Evolutionary conservation across 2,113 vertebrate genomes (phyloP).

Genomic region (Sakesphorus luctuosus): DNA sequence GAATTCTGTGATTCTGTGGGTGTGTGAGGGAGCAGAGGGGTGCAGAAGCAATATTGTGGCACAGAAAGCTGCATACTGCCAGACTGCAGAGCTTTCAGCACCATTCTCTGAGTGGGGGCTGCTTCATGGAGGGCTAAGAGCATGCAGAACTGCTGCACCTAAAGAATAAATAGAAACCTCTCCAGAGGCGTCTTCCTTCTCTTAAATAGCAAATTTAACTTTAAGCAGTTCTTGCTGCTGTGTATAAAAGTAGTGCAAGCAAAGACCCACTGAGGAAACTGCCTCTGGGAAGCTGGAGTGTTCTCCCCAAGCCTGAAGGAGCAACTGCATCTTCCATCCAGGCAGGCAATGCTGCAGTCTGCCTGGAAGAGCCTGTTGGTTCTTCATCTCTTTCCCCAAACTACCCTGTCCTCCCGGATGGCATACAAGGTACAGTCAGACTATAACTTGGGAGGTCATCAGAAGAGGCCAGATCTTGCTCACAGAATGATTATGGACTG

Average conservation of each 20-base stretch:
- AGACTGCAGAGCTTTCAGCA: neutral
- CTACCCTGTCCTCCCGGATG: neutral
- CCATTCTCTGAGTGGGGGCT: fast-evolving
- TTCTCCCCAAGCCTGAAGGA: neutral
- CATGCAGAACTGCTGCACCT: neutral
- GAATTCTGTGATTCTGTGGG: neutral
- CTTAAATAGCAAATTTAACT: neutral
- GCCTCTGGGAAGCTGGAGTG: neutral
- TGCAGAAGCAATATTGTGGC: neutral
- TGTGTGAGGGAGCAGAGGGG: fast-evolving
- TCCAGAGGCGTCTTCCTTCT: neutral
- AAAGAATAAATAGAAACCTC: neutral
- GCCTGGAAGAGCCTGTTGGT: neutral
- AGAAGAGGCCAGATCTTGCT: neutral
- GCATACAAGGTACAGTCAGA: neutral
- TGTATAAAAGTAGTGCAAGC: neutral
- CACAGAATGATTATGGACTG: neutral
- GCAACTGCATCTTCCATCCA: neutral
- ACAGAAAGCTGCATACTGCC: neutral
- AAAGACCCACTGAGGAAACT: neutral
- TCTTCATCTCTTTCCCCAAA: neutral
- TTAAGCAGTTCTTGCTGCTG: neutral
- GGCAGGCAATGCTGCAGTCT: neutral
- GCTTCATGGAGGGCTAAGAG: neutral
- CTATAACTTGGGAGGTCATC: neutral